Evolutionary conservation across 2,888 invertebrate genomes (phyloP).

Genomic region (Piscicola geometra): DNA sequence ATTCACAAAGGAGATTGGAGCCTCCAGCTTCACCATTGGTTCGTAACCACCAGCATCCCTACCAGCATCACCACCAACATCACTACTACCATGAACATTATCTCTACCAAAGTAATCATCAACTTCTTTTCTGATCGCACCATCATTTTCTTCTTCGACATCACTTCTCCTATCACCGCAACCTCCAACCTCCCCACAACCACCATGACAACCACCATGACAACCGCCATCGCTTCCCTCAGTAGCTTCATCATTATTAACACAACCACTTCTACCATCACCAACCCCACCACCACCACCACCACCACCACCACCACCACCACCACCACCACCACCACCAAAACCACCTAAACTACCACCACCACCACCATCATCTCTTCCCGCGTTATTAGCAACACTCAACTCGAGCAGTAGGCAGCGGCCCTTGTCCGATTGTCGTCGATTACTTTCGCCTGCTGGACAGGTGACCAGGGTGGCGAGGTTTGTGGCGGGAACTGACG

Average conservation of each 20-base stretch:
- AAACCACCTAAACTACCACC: not conserved
- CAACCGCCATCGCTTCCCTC: not conserved
- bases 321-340: not conserved
- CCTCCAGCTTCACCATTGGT: too few relatives aligned
- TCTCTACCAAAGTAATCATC: conserved; percentile 14
- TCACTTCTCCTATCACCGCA: not conserved
- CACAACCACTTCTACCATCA: conserved; percentile 36
- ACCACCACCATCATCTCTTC: not conserved
- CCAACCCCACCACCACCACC: conserved; percentile 37
- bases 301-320: conserved; percentile 25
- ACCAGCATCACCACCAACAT: too few relatives aligned
- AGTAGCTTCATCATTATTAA: not conserved
- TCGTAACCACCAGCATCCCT: too few relatives aligned
- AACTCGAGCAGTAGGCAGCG: too few relatives aligned
- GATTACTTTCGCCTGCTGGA: conserved; percentile 10
- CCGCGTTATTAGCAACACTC: too few relatives aligned
- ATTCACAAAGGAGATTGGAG: too few relatives aligned
- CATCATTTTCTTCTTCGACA: conserved; percentile 17
- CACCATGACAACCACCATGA: not conserved
- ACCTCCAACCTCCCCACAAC: not conserved
- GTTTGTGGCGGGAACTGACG: conserved; percentile 15
- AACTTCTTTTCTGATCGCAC: not conserved
- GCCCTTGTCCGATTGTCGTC: too few relatives aligned
- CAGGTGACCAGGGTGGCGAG: conserved; percentile 14
- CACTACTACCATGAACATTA: too few relatives aligned